Evolutionary conservation across 2,113 vertebrate genomes (phyloP), one percentile per base, ranked within the genome.

Genomic region (Bothrops jararaca): DNA sequence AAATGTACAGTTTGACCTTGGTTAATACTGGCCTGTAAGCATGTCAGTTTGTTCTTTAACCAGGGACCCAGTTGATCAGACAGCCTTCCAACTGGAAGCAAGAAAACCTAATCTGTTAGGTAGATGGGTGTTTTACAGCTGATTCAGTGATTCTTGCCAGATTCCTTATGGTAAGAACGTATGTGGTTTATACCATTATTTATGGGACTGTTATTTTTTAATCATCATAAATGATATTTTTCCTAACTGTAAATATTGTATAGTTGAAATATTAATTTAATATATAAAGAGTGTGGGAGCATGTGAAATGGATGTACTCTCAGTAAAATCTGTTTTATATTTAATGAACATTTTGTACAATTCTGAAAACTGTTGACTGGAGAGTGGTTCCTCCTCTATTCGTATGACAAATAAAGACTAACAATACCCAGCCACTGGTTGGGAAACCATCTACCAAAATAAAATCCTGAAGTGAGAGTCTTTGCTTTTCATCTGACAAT

Each of bases 231-330:
- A 56, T 24, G 56, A 90, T 96, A 95, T 94, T 95, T 92, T 18
- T 23, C 92, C 26, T 34, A 5, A 88, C 94, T 97, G 97, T 97
- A 97, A 96, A 97, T 97, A 97, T 92, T 95, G 97, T 97, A 97
- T 96, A 97, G 96, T 92, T 95, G 94, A 94, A 95, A 96, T 96
- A 95, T 96, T 97, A 97, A 96, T 97, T 96, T 97, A 97, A 97
- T 97, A 96, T 96, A 97, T 97, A 97, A 96, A 94, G 0, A 89
- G 93, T 50, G 15, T 87, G 15, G 93, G 90, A 96, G 91, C 86
- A 95, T 92, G 89, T 89, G 6, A 5, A 92, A 92, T 93, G 50
- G 90, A 80, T 50, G 93, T 42, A 94, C 29, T 94, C 89, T 93
- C 92, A 29, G 8, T 54, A 85, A 58, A 29, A 86, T 5, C 88